phyloP scores from a whole-genome alignment of 2,888 invertebrate species.

The Drosophila barbarae region DNA sequence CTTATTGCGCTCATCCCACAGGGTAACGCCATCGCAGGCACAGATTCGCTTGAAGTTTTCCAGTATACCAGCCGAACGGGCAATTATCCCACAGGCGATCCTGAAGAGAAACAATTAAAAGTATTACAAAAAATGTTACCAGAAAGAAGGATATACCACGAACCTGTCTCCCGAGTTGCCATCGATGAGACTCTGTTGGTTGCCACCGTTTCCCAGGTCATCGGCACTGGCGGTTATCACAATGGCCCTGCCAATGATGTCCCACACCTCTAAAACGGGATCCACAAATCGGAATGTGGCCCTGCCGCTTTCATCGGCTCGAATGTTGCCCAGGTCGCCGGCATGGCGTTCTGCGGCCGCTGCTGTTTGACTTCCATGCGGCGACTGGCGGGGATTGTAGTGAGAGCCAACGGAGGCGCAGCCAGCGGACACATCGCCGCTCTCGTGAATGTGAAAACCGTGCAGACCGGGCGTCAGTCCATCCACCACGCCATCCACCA shows the following conservation, averaged over 20 bases:
- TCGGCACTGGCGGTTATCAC: constrained; percentile 85
- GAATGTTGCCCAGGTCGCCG: constrained; percentile 85
- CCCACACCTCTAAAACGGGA: constrained; percentile 83
- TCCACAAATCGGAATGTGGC: constrained; percentile 85
- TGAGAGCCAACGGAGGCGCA: constrained; percentile 83
- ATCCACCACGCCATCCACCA: constrained; percentile 92
- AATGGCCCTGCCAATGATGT: constrained; percentile 89
- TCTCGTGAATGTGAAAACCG: constrained; percentile 83
- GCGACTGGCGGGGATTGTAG: constrained; percentile 81
- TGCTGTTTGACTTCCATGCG: constrained; percentile 81
- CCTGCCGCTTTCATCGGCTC: constrained; percentile 83
- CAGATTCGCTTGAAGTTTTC: constrained; percentile 93
- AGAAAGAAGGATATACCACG: not conserved
- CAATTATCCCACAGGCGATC: constrained; percentile 92
- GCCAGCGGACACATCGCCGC: constrained; percentile 85
- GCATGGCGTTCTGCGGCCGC: constrained; percentile 80
- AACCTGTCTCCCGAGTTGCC: constrained; percentile 85
- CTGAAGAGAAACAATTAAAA: constrained; percentile 78
- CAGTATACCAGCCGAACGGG: constrained; percentile 91
- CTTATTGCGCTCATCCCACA: constrained; percentile 91
- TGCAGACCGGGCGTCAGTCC: constrained; percentile 84
- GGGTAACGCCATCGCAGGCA: constrained; percentile 92
- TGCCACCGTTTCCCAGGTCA: constrained; percentile 82
- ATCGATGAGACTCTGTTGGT: constrained; percentile 81
- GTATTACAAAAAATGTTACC: no score